phyloP scores from a whole-genome alignment of 2,797 vertebrate species.

The Sarcophilus harrisii region DNA sequence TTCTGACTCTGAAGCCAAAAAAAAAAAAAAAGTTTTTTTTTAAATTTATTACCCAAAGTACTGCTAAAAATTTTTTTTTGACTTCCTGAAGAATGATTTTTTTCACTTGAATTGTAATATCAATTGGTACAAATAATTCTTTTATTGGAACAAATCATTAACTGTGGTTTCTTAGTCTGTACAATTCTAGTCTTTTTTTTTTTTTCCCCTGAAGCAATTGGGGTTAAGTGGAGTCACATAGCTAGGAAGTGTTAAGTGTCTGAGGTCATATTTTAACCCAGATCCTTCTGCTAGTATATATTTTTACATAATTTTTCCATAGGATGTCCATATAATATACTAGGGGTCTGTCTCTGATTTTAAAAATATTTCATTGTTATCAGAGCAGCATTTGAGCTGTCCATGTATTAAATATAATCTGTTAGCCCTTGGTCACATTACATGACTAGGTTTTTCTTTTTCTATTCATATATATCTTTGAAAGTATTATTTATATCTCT shows the following conservation, averaged over 20 bases:
- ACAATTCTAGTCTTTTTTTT: neutral
- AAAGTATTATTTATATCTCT: neutral
- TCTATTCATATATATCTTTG: neutral
- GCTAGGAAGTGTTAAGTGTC: too few relatives aligned
- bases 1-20: neutral
- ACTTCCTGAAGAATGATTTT: conserved; percentile 73
- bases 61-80: conserved; percentile 72
- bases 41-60: conserved; percentile 67
- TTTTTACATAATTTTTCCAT: neutral
- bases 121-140: neutral
- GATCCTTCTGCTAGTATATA: neutral
- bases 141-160: neutral
- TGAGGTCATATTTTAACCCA: too few relatives aligned
- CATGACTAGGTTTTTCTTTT: neutral
- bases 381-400: neutral
- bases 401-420: neutral
- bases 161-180: neutral
- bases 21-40: neutral
- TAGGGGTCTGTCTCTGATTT: neutral
- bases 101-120: neutral
- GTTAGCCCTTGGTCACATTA: neutral
- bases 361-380: neutral
- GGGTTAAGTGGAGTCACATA: too few relatives aligned
- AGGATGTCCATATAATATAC: neutral
- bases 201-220: too few relatives aligned